Evolutionary conservation across 2,888 invertebrate species (phyloP), one percentile per base, ranked within the genome.

Genomic region (Sinohyriopsis cumingii): DNA sequence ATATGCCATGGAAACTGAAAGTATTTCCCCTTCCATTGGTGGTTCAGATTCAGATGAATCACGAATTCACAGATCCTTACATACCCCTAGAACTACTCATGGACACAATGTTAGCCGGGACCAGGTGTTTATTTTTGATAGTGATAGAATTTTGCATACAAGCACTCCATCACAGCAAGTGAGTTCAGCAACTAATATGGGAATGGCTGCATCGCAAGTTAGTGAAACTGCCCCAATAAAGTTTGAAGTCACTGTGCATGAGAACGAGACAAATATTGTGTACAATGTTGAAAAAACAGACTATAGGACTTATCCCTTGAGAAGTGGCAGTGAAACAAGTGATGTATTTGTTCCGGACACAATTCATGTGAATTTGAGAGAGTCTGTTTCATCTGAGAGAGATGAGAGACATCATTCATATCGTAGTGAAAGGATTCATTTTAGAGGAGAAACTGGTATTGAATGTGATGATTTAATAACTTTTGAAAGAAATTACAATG

Each of bases 241-340:
- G 65, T 84, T 80, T 76, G 80, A 84, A 64, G 84, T 84, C 19
- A 82, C 82, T 24, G 73, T 86, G 20, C 83, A 83, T 73, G 80
- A 84, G 69, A 81, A 83, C 59, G 81, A 82, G 70, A 83, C 84
- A 19, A 84, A 84, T 67, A 76, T 85, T 59, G 59, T 75, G 55
- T 86, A 86, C 65, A 86, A 84, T 80, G 82, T 86, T 53, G 83
- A 81, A 55, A 84, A 80, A 55, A 84, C 84, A 57, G 85, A 86
- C 66, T 83, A 84, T 68, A 84, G 79, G 65, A 82, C 83, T 20
- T 81, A 80, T 66, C 68, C 82, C 15, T 59, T 83, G 24, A 68
- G 75, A 68, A 79, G 75, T 68, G 76, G 73, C 63, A 73, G 57
- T 62, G 74, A 75, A 33, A 72, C 72, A 33, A 70, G 70, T 33